A percentile compares a stretch with the other conserved stretches of the same genome.
Evolutionary conservation across 1,140 invertebrate genomes (phyloP).

Genomic region (Plutomurus gul): DNA sequence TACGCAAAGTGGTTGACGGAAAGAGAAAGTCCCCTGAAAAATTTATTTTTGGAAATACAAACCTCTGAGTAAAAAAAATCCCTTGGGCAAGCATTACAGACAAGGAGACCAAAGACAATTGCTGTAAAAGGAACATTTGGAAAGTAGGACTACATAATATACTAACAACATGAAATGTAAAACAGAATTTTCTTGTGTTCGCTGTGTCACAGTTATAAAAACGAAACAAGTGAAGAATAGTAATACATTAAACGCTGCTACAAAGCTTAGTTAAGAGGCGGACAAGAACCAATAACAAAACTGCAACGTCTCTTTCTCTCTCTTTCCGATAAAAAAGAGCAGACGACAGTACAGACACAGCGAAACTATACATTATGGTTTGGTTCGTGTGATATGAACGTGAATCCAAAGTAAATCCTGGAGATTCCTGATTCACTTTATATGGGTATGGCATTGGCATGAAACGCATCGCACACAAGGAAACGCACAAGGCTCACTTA

Average conservation of each 20-base stretch:
- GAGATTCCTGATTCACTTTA: slow-evolving; percentile 13
- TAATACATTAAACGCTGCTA: background rate
- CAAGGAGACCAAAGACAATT: too few relatives aligned
- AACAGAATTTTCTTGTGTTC: slow-evolving; percentile 12
- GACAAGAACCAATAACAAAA: slow-evolving; percentile 16
- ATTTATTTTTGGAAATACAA: too few relatives aligned
- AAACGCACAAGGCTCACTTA: background rate
- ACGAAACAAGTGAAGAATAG: slow-evolving; percentile 13
- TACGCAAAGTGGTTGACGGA: too few relatives aligned
- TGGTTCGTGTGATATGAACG: background rate
- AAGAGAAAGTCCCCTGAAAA: too few relatives aligned
- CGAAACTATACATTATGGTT: slow-evolving; percentile 20
- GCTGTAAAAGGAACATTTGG: background rate
- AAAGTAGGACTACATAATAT: background rate
- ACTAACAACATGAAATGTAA: background rate
- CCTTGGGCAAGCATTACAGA: too few relatives aligned
- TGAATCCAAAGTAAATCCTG: slow-evolving; percentile 5
- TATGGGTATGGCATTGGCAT: background rate
- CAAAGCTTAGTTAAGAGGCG: background rate
- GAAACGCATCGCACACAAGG: background rate
- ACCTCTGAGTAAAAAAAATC: too few relatives aligned
- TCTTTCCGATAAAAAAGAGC: slow-evolving; percentile 7
- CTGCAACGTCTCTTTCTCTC: background rate
- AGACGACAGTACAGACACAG: background rate
- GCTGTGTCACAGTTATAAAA: slow-evolving; percentile 1